Conservation (phyloP, 2,797 vertebrate genomes). For the Austrolebias charrua region DNA sequence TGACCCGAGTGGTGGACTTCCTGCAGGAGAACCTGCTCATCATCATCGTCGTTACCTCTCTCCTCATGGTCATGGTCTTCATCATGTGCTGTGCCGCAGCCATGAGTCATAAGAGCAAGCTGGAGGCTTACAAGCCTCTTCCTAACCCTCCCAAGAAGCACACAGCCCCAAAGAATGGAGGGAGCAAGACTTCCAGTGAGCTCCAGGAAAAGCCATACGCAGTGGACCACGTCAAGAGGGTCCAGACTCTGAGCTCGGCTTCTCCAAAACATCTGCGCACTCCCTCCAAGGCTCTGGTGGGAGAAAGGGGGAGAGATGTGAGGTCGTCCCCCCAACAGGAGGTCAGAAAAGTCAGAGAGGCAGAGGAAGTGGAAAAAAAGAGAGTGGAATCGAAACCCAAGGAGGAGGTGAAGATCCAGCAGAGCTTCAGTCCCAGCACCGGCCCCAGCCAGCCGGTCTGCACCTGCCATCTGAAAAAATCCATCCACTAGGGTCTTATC, state of each 20-base stretch:
- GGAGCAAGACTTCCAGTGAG: conserved; percentile 74
- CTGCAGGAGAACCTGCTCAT: conserved; percentile 89
- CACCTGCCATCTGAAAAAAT: conserved; percentile 80
- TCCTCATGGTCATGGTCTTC: conserved; percentile 90
- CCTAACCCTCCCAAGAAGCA: conserved; percentile 83
- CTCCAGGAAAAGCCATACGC: conserved; percentile 79
- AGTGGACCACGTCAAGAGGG: conserved; percentile 79
- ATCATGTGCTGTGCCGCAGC: conserved; percentile 90
- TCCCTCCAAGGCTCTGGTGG: conserved; percentile 78
- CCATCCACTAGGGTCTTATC: conserved; percentile 52
- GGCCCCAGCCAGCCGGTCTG: conserved; percentile 71
- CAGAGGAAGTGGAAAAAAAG: conserved; percentile 60
- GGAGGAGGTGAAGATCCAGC: conserved; percentile 66
- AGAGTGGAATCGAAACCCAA: conserved; percentile 70
- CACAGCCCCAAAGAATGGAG: conserved; percentile 76
- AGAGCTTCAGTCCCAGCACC: conserved; percentile 48
- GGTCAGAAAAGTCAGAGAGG: conserved; percentile 61
- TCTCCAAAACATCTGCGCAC: conserved; percentile 86
- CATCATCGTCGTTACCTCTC: conserved; percentile 89
- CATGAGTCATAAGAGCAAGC: conserved; percentile 91
- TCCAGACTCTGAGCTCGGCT: conserved; percentile 82
- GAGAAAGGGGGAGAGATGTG: conserved; percentile 75
- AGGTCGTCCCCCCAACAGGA: conserved; percentile 66
- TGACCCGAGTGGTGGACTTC: conserved; percentile 89
- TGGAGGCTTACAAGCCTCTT: conserved; percentile 89